These are phyloP conservation scores for Bombylius major DNA, from an alignment of 2,888 invertebrate species.

Conservation along the genomic window DNA sequence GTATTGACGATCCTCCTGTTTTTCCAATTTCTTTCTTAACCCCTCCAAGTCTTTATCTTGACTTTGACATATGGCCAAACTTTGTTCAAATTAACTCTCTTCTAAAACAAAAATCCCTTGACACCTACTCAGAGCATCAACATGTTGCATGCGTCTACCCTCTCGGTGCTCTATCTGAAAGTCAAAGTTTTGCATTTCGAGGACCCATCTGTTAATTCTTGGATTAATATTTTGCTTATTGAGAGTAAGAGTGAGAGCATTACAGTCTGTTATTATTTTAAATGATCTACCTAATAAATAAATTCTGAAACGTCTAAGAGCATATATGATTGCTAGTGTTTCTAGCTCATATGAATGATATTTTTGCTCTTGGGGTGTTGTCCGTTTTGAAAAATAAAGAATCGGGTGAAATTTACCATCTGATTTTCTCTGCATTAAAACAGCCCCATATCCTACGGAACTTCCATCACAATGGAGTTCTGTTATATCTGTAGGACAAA, in stretches of 20 bases:
- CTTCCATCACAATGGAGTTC: no score
- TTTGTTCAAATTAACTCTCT: slow-evolving; percentile 13
- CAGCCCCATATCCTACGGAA: neutral
- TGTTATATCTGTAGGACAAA: slow-evolving; percentile 4
- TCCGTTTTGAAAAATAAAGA: slow-evolving; percentile 17
- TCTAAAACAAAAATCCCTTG: slow-evolving; percentile 1
- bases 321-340: neutral
- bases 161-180: neutral
- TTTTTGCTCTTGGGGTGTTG: neutral
- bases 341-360: neutral
- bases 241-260: neutral
- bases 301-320: neutral
- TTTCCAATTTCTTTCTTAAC: neutral
- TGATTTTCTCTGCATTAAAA: neutral
- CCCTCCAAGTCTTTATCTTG: slow-evolving; percentile 15
- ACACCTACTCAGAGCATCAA: no score
- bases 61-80: slow-evolving; percentile 16
- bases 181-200: slow-evolving; percentile 20
- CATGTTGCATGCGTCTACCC: neutral
- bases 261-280: neutral
- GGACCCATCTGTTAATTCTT: slow-evolving; percentile 11
- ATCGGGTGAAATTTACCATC: slow-evolving; percentile 1
- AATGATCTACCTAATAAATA: neutral
- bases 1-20: neutral
- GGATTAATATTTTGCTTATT: neutral